Percentiles rank a stretch among this genome's conserved stretches.
Evolutionary conservation across 2,113 vertebrate genomes (phyloP).

Genomic region (Lamprotornis superbus): DNA sequence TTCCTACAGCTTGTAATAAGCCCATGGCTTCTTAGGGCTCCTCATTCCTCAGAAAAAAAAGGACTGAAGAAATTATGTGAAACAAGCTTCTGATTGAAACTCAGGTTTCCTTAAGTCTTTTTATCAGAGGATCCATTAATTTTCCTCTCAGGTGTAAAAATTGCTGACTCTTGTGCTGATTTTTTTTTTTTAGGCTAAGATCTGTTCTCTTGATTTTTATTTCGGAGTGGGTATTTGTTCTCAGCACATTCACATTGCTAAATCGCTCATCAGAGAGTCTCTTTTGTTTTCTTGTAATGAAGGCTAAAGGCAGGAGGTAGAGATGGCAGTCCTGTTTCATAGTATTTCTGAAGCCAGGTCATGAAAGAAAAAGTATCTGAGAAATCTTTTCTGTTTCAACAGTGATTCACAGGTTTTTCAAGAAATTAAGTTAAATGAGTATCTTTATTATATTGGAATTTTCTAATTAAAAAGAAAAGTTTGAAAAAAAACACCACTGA

Average conservation of each 20-base stretch:
- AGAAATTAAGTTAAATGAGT: not conserved
- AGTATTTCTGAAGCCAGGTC: not conserved
- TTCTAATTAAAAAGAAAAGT: not conserved
- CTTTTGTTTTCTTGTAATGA: not conserved
- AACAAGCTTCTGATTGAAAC: not conserved
- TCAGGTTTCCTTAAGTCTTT: not conserved
- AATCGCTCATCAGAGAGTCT: not conserved
- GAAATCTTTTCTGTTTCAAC: not conserved
- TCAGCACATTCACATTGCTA: not conserved
- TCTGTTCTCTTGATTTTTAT: not conserved
- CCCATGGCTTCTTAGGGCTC: not conserved
- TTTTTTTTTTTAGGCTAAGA: not conserved
- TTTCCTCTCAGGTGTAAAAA: not conserved
- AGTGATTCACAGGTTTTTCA: not conserved
- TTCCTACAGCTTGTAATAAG: not conserved
- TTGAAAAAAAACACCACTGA: not conserved
- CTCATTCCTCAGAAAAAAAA: not conserved
- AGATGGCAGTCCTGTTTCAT: not conserved
- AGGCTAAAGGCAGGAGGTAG: not conserved
- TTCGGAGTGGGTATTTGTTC: not conserved
- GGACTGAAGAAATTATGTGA: not conserved
- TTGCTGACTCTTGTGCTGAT: not conserved
- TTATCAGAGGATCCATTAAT: not conserved
- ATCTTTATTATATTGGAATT: not conserved
- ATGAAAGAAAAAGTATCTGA: not conserved